These are phyloP conservation scores for Sarcophaga caerulescens DNA, from an alignment of 2,888 invertebrate genomes.

Conservation along the genomic window DNA sequence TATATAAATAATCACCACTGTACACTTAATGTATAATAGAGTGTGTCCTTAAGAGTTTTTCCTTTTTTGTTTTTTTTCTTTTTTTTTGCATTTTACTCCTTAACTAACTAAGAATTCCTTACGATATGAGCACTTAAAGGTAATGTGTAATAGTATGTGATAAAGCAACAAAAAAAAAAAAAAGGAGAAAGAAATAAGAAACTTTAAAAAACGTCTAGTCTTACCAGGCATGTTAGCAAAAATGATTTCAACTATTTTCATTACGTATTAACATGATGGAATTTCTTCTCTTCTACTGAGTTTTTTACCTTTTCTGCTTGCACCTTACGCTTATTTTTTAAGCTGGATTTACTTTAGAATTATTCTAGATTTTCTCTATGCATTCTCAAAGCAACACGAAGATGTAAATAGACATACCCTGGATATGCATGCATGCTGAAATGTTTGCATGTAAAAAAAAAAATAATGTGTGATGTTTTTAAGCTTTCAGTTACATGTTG, in stretches of 20 bases:
- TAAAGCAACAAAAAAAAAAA: neutral
- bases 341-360: slow-evolving; percentile 27
- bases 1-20: neutral
- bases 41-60: slow-evolving; percentile 27
- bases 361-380: slow-evolving; percentile 18
- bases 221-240: slow-evolving; percentile 40
- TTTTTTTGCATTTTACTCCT: slow-evolving; percentile 16
- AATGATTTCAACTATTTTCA: slow-evolving; percentile 36
- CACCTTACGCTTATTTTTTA: neutral
- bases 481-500: neutral
- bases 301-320: neutral
- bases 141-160: slow-evolving; percentile 33
- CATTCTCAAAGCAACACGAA: too few relatives aligned
- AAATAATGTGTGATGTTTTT: neutral
- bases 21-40: neutral
- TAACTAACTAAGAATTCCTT: slow-evolving; percentile 25
- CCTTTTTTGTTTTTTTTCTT: too few relatives aligned
- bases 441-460: neutral
- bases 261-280: slow-evolving; percentile 60
- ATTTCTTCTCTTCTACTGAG: slow-evolving; percentile 20
- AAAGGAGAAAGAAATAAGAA: neutral
- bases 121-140: slow-evolving; percentile 54
- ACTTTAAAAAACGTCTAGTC: slow-evolving; percentile 31
- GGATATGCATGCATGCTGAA: neutral
- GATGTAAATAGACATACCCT: too few relatives aligned